These are phyloP conservation scores for Luscinia megarhynchos DNA, from an alignment of 2,797 vertebrate species.

Conservation along the genomic window DNA sequence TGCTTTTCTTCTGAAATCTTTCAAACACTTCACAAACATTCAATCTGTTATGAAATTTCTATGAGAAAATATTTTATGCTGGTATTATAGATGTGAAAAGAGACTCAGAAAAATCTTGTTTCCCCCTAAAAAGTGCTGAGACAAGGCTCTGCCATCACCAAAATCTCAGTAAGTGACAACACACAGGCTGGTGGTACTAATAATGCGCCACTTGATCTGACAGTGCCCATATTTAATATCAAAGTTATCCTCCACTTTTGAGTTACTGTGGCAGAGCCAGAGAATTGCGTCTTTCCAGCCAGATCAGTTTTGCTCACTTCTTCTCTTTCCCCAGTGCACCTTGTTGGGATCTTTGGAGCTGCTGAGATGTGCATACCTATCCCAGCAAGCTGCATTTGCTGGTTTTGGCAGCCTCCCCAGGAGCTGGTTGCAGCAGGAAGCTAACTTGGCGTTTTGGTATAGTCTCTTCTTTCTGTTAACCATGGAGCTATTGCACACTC, in stretches of 20 bases:
- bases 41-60: neutral
- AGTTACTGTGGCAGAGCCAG: neutral
- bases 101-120: neutral
- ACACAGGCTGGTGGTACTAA: neutral
- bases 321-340: neutral
- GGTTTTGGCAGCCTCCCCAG: neutral
- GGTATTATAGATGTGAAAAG: neutral
- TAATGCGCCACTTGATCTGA: neutral
- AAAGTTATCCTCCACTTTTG: neutral
- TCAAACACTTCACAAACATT: neutral
- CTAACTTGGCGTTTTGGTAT: neutral
- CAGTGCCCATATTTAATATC: neutral
- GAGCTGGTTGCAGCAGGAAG: neutral
- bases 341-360: neutral
- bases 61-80: neutral
- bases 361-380: neutral
- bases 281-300: neutral
- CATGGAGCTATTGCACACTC: fast-evolving
- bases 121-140: neutral
- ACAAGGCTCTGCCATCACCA: neutral
- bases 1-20: neutral
- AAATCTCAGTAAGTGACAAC: neutral
- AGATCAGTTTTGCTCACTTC: neutral
- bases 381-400: fast-evolving
- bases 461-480: neutral